These are phyloP conservation scores for Marisa cornuarietis DNA, from an alignment of 1,140 invertebrate genomes.

Conservation along the genomic window DNA sequence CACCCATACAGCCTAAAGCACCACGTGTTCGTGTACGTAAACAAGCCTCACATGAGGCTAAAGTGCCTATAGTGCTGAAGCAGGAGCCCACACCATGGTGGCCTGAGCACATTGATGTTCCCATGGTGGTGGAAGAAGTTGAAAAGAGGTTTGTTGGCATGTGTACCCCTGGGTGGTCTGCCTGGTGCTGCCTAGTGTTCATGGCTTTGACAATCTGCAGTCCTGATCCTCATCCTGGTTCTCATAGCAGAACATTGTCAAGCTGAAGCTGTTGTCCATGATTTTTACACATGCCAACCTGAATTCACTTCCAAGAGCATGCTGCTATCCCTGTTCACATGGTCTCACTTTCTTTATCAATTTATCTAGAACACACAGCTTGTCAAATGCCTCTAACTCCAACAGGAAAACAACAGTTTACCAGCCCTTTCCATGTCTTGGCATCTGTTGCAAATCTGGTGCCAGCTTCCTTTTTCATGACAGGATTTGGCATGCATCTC, in stretches of 20 bases:
- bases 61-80: slow-evolving; percentile 38
- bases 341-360: no score
- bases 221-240: not conserved
- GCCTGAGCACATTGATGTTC: slow-evolving; percentile 48
- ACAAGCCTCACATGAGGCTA: slow-evolving; percentile 25
- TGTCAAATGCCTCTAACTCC: no score
- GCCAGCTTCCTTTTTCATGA: slow-evolving; percentile 7
- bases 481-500: not conserved
- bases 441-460: not conserved
- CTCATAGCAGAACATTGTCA: not conserved
- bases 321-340: no score
- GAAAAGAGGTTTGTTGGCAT: slow-evolving; percentile 27
- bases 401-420: no score
- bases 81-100: slow-evolving; percentile 31
- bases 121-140: slow-evolving; percentile 25
- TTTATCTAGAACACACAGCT: no score
- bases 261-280: not conserved
- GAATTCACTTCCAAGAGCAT: no score
- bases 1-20: slow-evolving; percentile 24
- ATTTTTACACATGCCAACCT: no score
- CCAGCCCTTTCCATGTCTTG: no score
- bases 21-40: slow-evolving; percentile 37
- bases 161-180: not conserved
- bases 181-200: not conserved
- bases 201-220: slow-evolving; percentile 1